Base-by-base conservation (phyloP, 1,140 invertebrate species). In the Drosophila takahashii region DNA sequence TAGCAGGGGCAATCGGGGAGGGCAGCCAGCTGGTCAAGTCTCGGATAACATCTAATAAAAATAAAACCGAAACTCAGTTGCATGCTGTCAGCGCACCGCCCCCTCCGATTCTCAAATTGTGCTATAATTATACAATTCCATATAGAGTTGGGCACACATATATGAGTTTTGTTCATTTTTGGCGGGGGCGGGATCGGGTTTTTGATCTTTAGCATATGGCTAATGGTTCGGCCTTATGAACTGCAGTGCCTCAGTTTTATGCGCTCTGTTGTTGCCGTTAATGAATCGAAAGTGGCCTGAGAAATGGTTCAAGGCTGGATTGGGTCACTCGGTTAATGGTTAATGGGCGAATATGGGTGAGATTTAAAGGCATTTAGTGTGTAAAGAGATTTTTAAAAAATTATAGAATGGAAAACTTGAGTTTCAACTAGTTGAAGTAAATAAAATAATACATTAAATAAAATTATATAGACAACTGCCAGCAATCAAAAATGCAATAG, bases 1-100 rank as follows among this genome's bases (percentile, higher is more conserved):
- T 39, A n/a, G 11, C 11, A 5, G 29, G 29, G 27, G 15, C 18
- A 36, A 37, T 39, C 39, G 44, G 45, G 45, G 15, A 27, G 26
- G 48, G 36, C 50, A 42, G 70, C 57, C 66, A 70, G 80, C 80
- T 84, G 70, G 64, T 72, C 45, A 57, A 66, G 80, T 79, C 75
- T 83, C 71, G 59, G 80, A 83, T 83, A 83, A 79, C 80, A 79
- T 79, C 76, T 79, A 79, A 83, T 84, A 84, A 71, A 84, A 75
- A 76, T 73, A 57, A 61, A 77, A 77, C 60, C 42, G 11, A 39
- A 70, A 70, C 34, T 70, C 42, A 44, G 67, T 57, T 70, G 64
- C 66, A 70, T 54, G 62, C 62, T 61, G 36, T 45, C 69, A 37
- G 47, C 36, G 26, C 32, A n/a, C 32, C 39, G 11, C 45, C 48